These are phyloP conservation scores for Tipula lateralis DNA, from an alignment of 2,888 invertebrate genomes.

Conservation along the genomic window DNA sequence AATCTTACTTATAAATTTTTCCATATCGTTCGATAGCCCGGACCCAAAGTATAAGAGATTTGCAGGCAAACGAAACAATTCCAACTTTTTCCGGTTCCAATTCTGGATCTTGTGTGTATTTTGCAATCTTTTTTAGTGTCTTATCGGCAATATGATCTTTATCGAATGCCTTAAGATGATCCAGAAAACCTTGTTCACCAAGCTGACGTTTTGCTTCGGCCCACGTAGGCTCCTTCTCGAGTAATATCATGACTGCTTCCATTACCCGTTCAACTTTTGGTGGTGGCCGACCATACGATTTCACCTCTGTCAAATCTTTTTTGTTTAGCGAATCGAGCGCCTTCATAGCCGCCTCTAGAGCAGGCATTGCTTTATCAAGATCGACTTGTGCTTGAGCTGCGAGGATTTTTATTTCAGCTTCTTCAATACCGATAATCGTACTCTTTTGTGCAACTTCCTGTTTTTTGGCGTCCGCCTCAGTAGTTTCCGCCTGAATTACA, in stretches of 20 bases:
- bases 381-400: conserved; percentile 79
- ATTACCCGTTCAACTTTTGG: conserved; percentile 82
- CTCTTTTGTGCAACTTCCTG: conserved; percentile 68
- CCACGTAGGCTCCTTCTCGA: conserved; percentile 70
- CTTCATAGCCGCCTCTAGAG: conserved; percentile 72
- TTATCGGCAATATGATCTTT: conserved; percentile 82
- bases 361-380: conserved; percentile 80
- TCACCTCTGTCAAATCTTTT: conserved; percentile 84
- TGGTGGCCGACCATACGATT: conserved; percentile 83
- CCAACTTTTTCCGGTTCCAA: conserved; percentile 86
- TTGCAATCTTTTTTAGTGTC: conserved; percentile 72
- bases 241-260: conserved; percentile 83
- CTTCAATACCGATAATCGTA: conserved; percentile 72
- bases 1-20: conserved; percentile 70
- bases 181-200: conserved; percentile 73
- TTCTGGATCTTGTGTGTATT: conserved; percentile 74
- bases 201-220: conserved; percentile 80
- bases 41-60: conserved; percentile 86
- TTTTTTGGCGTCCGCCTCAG: conserved; percentile 78
- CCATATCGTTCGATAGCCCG: conserved; percentile 88
- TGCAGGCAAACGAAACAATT: conserved; percentile 75
- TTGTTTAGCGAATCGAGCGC: conserved; percentile 77
- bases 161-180: conserved; percentile 76
- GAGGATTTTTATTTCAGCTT: conserved; percentile 72
- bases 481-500: conserved; percentile 72